Evolutionary conservation across 2,113 vertebrate genomes (phyloP), one percentile per base, ranked within the genome.

Genomic region (Cynocephalus volans): DNA sequence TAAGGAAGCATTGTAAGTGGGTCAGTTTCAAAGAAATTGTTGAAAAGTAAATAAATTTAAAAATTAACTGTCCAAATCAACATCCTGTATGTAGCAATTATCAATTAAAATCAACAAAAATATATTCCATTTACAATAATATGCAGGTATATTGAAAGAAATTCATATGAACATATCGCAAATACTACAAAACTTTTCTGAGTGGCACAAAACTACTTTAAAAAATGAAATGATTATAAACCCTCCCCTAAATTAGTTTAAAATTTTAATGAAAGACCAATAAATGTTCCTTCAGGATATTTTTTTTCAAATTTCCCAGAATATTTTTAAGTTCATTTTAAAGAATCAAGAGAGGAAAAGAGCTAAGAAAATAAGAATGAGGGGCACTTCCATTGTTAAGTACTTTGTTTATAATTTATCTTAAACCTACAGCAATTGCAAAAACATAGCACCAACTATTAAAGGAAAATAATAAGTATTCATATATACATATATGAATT

Each of bases 231-330:
- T 85, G 28, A 67, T 26, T 48, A 64, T 50, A 28, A 65, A 18
- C 76, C 72, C 15, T 73, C 82, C 10, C 36, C 58, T 18, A 85
- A 28, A 83, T 60, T 82, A 84, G 28, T 72, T 58, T 15, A 93
- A 64, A 77, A 79, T 69, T 26, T 94, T 82, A 93, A 58, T 79
- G 10, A 72, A 17, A 88, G 14, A 62, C 54, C 36, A 89, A 69
- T 0, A 86, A 75, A 69, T 79, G 24, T 69, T 73, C 62, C 0
- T 33, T 52, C 15, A 45, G 21, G 64, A 75, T 81, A 87, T 83
- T 83, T 58, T 23, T 93, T 93, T 65, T 58, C 45, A 79, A 62
- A 92, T 87, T 86, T 75, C 14, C 72, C 18, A 65, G 95, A 90
- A 14, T 84, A 58, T 26, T 86, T 50, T 96, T 36, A 64, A 83